Percentiles rank a stretch among this genome's conserved stretches.
Evolutionary conservation across 2,888 invertebrate species (phyloP).

Genomic region (Dimorphilus gyrociliatus): DNA sequence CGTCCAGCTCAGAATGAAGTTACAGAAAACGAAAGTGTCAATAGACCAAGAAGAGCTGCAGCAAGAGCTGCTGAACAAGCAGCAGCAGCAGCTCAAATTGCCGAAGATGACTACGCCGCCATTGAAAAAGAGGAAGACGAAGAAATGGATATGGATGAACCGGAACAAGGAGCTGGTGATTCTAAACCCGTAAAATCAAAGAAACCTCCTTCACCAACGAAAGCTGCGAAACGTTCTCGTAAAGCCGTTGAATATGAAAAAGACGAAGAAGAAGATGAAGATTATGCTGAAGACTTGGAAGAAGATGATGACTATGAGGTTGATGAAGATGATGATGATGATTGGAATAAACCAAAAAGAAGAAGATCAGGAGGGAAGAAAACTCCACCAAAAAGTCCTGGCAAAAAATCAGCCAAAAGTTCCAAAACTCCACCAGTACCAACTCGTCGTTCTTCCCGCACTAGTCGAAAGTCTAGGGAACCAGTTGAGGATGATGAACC

Average conservation of each 20-base stretch:
- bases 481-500: too few relatives aligned
- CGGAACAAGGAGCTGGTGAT: conserved; percentile 12
- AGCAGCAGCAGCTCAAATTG: conserved; percentile 6
- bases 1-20: too few relatives aligned
- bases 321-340: conserved; percentile 6
- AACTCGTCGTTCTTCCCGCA: too few relatives aligned
- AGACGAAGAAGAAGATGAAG: conserved; percentile 4
- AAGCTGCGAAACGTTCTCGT: too few relatives aligned
- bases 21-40: conserved; percentile 6
- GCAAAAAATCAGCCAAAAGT: too few relatives aligned
- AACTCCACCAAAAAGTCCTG: too few relatives aligned
- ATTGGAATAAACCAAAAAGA: too few relatives aligned
- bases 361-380: too few relatives aligned
- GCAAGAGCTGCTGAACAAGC: conserved; percentile 3
- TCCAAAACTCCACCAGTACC: too few relatives aligned
- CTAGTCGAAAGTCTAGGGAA: too few relatives aligned
- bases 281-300: conserved; percentile 5
- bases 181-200: too few relatives aligned
- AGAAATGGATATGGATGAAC: conserved; percentile 8
- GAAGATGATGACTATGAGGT: conserved; percentile 5
- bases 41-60: conserved; percentile 6
- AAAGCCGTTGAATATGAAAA: conserved; percentile 2
- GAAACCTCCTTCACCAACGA: too few relatives aligned
- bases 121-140: conserved; percentile 10
- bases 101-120: conserved; percentile 8